Evolutionary conservation across 1,140 invertebrate genomes (phyloP), one percentile per base, ranked within the genome.

Genomic region (Aradophagus sp.): DNA sequence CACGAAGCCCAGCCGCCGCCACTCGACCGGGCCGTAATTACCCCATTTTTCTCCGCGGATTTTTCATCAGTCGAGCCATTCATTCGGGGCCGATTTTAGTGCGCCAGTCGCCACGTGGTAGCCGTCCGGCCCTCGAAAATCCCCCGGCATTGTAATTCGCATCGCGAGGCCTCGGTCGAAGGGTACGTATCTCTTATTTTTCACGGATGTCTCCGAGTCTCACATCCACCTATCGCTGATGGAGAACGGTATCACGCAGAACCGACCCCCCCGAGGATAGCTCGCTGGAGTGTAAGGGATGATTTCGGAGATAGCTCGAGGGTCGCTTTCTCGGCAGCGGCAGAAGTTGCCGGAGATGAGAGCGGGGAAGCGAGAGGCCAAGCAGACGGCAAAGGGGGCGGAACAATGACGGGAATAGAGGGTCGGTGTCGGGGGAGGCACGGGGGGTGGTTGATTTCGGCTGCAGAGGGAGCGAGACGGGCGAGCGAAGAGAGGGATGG

Each of bases 271-370:
- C 82, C 75, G 78, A 81, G 81, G 79, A 81, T 80, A 79, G 75
- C 66, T 61, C 76, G 69, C 17, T 29, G 77, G 76, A 83, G 80
- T 83, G 80, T 84, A 82, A 82, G 82, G 84, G 83, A 85, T 86
- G 82, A 84, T 86, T 86, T 86, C 79, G 82, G 82, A 86, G 83
- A 85, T 85, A 84, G 84, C 82, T 84, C 53, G 81, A 84, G 83
- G 79, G 80, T 85, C 81, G 82, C 77, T 68, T 45, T 61, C 61
- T 74, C 67, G 69, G n/a, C 55, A 65, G 73, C 73, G n/a, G 77
- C 47, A 76, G 75, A 74, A 82, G 76, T 80, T 79, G 76, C 74
- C 53, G 74, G 52, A 45, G 75, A 71, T 71, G 69, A 47, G 67
- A 63, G 66, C 48, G 63, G 50, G 42, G 47, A 45, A 61, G 50